Base-by-base conservation (phyloP, 2,113 vertebrate genomes). In the Lutjanus erythropterus region DNA sequence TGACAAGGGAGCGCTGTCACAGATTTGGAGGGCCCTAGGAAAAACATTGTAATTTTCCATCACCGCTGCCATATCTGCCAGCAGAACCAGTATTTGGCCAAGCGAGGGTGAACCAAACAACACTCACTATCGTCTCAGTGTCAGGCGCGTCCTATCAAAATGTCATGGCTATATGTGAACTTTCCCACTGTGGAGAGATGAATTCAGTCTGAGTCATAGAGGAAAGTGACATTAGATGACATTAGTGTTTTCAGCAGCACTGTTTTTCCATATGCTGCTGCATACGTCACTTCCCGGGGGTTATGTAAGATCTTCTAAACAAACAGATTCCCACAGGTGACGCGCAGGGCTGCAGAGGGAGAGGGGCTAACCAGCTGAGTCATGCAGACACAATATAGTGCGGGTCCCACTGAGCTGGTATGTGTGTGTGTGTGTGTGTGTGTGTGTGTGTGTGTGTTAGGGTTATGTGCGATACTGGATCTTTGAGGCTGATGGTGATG, bases 91-190 rank as follows among this genome's bases (percentile, higher is more conserved):
- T 71, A 76, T 88, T 88, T 88, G 79, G 37, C 82, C 39, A 1
- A 75, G 71, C 3, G 46, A 85, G 65, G 55, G 82, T 15, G 80
- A 81, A 72, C 58, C 82, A 84, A 90, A 86, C 87, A 88, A 80
- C 61, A 42, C 69, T 75, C 65, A 14, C 75, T 78, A 84, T 85
- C 84, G 58, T 73, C 68, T 80, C 78, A 71, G 75, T 71, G 79
- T 86, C 78, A 80, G 55, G 62, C 83, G 76, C 2, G 46, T 86
- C 80, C 68, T 78, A 78, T 76, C 85, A 79, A 93, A 89, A 91
- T 87, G 84, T 85, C 86, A 75, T 2, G 81, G 86, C 69, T 78
- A 14, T 85, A 72, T 83, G 90, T 87, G 86, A 89, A 88, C 75
- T 89, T 81, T 90, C 87, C 82, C 77, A 69, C 59, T 37, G 11